Base-by-base conservation (phyloP, 2,113 vertebrate genomes). In the Anhinga anhinga region DNA sequence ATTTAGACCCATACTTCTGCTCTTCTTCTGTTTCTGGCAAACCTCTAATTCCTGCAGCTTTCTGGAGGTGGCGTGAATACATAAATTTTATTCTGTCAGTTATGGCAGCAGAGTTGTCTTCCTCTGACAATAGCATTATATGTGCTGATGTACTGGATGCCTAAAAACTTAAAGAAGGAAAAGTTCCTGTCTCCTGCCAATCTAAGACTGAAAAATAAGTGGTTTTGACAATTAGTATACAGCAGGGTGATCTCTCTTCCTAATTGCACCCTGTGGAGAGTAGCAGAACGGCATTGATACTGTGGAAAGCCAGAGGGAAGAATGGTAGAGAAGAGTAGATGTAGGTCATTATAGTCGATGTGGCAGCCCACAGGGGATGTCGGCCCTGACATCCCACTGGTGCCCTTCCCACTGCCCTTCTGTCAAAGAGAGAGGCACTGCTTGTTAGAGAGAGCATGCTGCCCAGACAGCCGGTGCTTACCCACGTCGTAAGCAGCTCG, bases 311-410 rank as follows among this genome's bases (percentile, higher is more conserved):
- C 80, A 82, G 83, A 72, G 92, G 95, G 69, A 45, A 80, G 90
- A 94, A 52, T 0, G 1, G 40, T 34, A 11, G 73, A n/a, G 85
- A 49, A 36, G 65, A 86, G 73, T 65, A 58, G 69, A 97, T 96
- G 65, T 94, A 93, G 95, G 96, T 96, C 96, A 88, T 29, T 58
- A 3, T 4, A 94, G 82, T 96, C 66, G 3, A 97, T 95, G 78
- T 72, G 42, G 62, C 82, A 96, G 85, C 93, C 93, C 83, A 70
- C 5, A 27, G 70, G 95, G 95, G 34, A 72, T 85, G 87, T 93
- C 81, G 85, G 36, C 78, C 66, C 73, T 96, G 84, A 69, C 86
- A 72, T 45, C 52, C 84, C 82, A 20, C 74, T 58, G 55, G 7
- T 91, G 92, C 66, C 85, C 87, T 96, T 82, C 34, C 82, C 0